A percentile compares a stretch with the other conserved stretches of the same genome.
Evolutionary conservation across 1,140 invertebrate species (phyloP).

Genomic region (Neelides sp.): DNA sequence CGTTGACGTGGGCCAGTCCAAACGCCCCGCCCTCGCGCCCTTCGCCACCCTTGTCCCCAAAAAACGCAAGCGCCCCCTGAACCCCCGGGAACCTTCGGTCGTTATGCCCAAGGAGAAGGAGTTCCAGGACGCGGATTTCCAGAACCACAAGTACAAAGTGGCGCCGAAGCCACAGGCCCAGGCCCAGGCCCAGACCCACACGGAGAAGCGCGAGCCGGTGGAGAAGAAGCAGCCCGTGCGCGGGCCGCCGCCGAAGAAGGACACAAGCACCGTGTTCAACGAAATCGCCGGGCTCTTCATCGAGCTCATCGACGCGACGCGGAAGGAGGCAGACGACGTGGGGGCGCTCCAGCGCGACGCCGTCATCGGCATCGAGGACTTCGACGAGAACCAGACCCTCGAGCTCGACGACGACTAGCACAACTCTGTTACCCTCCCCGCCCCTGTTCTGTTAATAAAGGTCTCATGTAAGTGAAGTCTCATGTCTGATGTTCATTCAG

Average conservation of each 20-base stretch:
- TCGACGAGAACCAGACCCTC: background rate
- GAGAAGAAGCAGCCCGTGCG: background rate
- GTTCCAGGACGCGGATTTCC: background rate
- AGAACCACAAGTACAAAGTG: background rate
- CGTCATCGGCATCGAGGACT: background rate
- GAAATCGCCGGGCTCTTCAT: slow-evolving; percentile 7
- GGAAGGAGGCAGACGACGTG: slow-evolving; percentile 1
- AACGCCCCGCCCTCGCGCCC: background rate
- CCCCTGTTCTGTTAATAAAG: background rate
- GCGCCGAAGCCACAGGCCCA: background rate
- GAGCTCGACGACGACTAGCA: background rate
- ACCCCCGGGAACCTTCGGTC: background rate
- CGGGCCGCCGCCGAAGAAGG: background rate
- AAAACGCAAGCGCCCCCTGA: too few relatives aligned
- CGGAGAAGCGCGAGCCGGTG: background rate
- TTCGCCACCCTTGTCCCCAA: background rate
- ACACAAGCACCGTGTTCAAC: slow-evolving; percentile 2
- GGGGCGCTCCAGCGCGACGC: background rate
- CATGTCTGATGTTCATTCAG: slow-evolving; percentile 6
- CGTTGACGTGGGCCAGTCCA: background rate
- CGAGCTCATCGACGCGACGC: background rate
- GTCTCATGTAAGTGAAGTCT: background rate
- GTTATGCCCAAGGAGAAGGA: background rate
- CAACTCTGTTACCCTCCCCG: background rate
- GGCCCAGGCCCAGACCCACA: background rate